Evolutionary conservation across 2,113 vertebrate genomes (phyloP), one percentile per base, ranked within the genome.

Genomic region (Gadus macrocephalus): DNA sequence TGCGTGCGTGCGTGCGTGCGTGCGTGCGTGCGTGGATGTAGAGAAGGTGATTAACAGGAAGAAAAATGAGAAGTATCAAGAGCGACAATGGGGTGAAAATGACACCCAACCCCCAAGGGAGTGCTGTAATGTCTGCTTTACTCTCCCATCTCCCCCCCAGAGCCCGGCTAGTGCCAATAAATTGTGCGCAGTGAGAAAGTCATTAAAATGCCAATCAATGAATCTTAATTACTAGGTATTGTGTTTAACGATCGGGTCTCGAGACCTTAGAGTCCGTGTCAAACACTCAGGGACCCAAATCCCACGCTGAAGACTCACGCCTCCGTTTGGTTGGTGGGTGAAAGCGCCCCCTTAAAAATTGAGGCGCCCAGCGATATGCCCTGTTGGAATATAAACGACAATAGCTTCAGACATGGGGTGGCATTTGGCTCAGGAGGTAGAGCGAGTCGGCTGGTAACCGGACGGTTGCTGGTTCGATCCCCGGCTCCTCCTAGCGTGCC

Each of bases 141-240:
- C 71, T 68, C 70, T 42, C 49, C 35, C 58, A 22, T 61, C 53
- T 69, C 64, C n/a, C 4, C 56, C 7, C 5, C 31, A 1, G 64
- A 38, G 16, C 28, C 67, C 1, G 1, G 69, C 63, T 71, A 62
- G 62, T 27, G 60, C 70, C 71, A 64, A 78, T 82, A 80, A 68
- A 83, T 69, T 56, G 77, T 76, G 60, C 74, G 72, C 78, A 69
- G 69, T 64, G 42, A 74, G 80, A 76, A 82, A 87, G 83, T 86
- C 82, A 84, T 89, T 88, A 83, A 86, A 89, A 85, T 53, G 5
- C 64, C 82, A 81, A 90, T 88, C 83, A 82, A 76, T 81, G 80
- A 76, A 79, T 80, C 78, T 83, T 89, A 91, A 90, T 91, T 89
- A 87, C 80, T 71, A 58, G 63, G 65, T 75, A 71, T 66, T 76